Conservation (phyloP, 2,888 invertebrate species). For the Dicyrtoma fusca region DNA sequence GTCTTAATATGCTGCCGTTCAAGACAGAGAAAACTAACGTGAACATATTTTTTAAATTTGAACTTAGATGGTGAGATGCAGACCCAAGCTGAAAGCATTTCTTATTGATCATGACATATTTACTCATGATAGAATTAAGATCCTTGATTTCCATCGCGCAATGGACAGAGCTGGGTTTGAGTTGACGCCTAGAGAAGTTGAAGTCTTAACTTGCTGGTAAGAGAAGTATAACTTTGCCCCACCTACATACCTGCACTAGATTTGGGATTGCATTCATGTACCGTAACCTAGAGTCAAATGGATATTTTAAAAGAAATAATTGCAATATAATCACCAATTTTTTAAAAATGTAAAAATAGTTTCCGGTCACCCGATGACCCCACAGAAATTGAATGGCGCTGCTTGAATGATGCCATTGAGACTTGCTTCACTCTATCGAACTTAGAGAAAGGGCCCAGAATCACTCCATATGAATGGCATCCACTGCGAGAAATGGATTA, state of each 20-base stretch:
- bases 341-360: too few species aligned
- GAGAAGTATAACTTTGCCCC: too few species aligned
- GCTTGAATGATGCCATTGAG: constrained; percentile 71
- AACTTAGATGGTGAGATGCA: constrained; percentile 50
- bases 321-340: too few species aligned
- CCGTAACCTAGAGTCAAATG: too few species aligned
- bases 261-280: too few species aligned
- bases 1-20: too few species aligned
- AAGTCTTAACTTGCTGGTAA: constrained; percentile 73
- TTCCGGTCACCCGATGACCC: constrained; percentile 54
- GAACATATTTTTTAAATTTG: constrained; percentile 4
- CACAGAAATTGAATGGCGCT: constrained; percentile 58
- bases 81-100: constrained; percentile 52
- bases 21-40: background rate
- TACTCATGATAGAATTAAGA: constrained; percentile 52
- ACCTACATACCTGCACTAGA: too few species aligned
- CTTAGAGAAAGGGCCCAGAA: constrained; percentile 70
- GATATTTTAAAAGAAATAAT: too few species aligned
- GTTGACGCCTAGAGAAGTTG: constrained; percentile 70
- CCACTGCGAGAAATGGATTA: constrained; percentile 55
- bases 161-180: constrained; percentile 70
- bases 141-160: constrained; percentile 71
- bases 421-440: constrained; percentile 70
- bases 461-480: constrained; percentile 63
- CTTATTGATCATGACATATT: constrained; percentile 51